phyloP scores from a whole-genome alignment of 1,140 invertebrate species.

The Penaeus chinensis region DNA sequence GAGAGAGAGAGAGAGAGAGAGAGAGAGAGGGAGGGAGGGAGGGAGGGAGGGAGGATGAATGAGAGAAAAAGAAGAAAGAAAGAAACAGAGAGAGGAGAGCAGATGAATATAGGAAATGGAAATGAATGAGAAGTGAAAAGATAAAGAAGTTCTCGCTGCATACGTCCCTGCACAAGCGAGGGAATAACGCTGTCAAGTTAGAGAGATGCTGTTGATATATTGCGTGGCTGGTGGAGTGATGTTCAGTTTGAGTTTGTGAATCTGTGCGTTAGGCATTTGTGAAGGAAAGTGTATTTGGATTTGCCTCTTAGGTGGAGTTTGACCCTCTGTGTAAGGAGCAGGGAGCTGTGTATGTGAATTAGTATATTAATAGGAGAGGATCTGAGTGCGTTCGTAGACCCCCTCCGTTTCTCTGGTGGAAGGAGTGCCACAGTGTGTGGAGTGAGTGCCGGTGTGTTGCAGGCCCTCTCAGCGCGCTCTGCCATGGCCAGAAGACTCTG shows the following conservation, averaged over 20 bases:
- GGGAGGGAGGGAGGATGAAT: background rate
- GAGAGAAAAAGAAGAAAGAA: background rate
- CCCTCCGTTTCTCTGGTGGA: background rate
- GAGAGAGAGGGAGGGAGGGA: no score
- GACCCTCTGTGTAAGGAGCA: no score
- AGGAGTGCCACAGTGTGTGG: conserved; percentile 15
- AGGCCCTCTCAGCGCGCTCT: conserved; percentile 80
- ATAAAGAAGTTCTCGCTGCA: no score
- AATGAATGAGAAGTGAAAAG: background rate
- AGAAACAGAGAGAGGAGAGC: conserved; percentile 1
- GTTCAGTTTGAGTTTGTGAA: no score
- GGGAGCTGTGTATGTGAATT: no score
- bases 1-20: no score
- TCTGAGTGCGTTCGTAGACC: no score
- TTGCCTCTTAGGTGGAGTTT: background rate
- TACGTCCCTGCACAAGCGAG: background rate
- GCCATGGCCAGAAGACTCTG: conserved; percentile 60
- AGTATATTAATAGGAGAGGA: no score
- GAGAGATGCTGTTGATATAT: background rate
- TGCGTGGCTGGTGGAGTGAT: background rate
- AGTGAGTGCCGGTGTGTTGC: conserved; percentile 58
- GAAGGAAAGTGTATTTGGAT: background rate
- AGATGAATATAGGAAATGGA: background rate
- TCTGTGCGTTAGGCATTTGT: background rate
- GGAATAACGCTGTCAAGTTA: background rate